These are phyloP conservation scores for Cariama cristata DNA, from an alignment of 2,113 vertebrate genomes.

Conservation along the genomic window DNA sequence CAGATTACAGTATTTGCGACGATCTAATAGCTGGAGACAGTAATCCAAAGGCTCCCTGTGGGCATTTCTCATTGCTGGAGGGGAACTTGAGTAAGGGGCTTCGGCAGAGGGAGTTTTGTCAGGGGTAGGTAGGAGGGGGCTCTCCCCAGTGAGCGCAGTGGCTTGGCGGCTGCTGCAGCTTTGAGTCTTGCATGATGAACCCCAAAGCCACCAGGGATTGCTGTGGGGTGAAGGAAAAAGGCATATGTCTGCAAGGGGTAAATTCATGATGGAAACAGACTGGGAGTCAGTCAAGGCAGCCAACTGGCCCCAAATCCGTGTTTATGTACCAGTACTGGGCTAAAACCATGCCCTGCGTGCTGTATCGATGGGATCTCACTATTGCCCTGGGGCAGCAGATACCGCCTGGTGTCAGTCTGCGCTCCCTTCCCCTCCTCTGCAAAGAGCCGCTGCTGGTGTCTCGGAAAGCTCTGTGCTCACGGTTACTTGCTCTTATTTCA, in stretches of 20 bases:
- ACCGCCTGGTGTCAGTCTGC: fast-evolving
- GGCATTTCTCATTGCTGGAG: background rate
- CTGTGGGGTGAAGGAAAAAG: background rate
- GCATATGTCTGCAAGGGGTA: background rate
- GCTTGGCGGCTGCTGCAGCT: background rate
- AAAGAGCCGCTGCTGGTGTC: background rate
- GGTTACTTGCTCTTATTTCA: background rate
- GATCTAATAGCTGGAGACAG: conserved; percentile 23
- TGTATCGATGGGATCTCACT: fast-evolving
- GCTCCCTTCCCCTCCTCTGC: background rate
- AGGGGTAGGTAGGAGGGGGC: background rate
- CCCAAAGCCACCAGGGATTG: fast-evolving
- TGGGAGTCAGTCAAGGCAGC: background rate
- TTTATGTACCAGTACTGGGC: too few species aligned
- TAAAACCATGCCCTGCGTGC: background rate
- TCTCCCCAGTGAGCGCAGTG: fast-evolving
- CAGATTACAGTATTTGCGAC: background rate
- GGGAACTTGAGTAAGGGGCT: background rate
- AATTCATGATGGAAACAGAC: background rate
- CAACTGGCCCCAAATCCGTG: background rate
- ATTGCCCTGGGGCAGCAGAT: background rate
- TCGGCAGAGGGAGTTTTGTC: background rate
- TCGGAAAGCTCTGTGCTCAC: background rate
- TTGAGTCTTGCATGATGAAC: background rate
- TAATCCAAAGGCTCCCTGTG: background rate